Conservation (phyloP, 2,888 invertebrate genomes). For the Perizoma flavofasciatum region DNA sequence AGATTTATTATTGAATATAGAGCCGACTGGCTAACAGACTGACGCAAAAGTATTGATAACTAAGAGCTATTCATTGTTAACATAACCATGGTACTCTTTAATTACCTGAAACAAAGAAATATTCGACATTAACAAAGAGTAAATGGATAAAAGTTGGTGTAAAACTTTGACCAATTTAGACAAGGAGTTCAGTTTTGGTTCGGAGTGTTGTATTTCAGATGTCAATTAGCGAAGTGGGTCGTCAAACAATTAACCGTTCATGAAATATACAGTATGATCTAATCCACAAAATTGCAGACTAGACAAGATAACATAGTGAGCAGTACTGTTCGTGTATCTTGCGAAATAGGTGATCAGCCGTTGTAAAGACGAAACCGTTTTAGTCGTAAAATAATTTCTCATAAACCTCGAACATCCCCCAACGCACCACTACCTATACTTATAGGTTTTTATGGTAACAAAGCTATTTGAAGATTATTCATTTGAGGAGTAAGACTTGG, state of each 20-base stretch:
- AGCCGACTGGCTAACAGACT: no score
- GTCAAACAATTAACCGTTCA: conserved; percentile 41
- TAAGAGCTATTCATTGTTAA: no score
- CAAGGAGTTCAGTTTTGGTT: conserved; percentile 32
- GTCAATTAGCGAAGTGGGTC: conserved; percentile 48
- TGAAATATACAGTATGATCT: conserved; percentile 35
- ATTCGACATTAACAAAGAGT: conserved; percentile 3
- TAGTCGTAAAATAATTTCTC: no score
- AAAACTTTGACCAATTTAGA: conserved; percentile 10
- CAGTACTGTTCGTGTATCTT: conserved; percentile 1
- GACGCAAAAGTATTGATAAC: no score
- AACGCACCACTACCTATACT: no score
- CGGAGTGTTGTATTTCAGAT: conserved; percentile 37
- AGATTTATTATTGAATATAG: no score
- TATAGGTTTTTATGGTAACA: no score
- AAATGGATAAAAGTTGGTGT: background rate
- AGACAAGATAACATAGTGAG: conserved; percentile 10
- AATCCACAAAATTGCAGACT: conserved; percentile 17
- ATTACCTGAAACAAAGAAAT: conserved; percentile 47
- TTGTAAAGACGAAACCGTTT: no score
- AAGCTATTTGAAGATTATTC: no score
- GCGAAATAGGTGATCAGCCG: no score
- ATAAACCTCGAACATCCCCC: no score
- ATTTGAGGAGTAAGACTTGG: no score
- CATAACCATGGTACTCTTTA: background rate